Evolutionary conservation across 2,113 vertebrate species (phyloP).

Genomic region (Cephalopterus ornatus): DNA sequence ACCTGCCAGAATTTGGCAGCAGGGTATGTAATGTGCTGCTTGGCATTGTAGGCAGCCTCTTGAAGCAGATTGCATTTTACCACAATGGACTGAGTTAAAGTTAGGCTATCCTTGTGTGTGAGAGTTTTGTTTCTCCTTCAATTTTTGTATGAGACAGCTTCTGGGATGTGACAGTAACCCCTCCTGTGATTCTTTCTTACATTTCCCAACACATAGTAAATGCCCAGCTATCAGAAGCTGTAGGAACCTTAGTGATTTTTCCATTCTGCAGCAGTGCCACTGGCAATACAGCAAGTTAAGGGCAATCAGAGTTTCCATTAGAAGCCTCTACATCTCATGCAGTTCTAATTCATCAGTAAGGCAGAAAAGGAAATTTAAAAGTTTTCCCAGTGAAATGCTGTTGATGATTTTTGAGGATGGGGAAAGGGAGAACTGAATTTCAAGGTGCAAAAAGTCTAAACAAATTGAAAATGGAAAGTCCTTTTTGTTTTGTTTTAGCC

Average conservation of each 20-base stretch:
- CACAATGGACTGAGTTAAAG: not conserved
- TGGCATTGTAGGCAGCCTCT: not conserved
- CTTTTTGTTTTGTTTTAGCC: not conserved
- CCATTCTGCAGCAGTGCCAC: conserved; percentile 21
- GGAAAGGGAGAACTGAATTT: not conserved
- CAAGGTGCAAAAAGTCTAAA: not conserved
- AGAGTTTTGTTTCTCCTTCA: conserved; percentile 1
- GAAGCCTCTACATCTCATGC: not conserved
- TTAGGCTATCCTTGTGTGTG: not conserved
- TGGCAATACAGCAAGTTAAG: conserved; percentile 36
- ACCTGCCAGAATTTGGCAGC: conserved; percentile 51
- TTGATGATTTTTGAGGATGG: not conserved
- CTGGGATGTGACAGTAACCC: not conserved
- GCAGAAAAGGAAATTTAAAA: not conserved
- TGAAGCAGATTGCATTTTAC: conserved; percentile 33
- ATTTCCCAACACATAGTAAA: not conserved
- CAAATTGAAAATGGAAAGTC: not conserved
- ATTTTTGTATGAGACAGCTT: not conserved
- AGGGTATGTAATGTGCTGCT: not conserved
- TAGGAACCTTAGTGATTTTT: conserved; percentile 57
- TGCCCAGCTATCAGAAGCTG: not conserved
- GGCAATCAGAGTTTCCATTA: conserved; percentile 58
- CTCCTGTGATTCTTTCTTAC: not conserved
- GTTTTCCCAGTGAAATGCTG: not conserved
- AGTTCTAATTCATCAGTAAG: conserved; percentile 14